Conservation (phyloP, 2,888 invertebrate species). For the Athrips mouffetella region DNA sequence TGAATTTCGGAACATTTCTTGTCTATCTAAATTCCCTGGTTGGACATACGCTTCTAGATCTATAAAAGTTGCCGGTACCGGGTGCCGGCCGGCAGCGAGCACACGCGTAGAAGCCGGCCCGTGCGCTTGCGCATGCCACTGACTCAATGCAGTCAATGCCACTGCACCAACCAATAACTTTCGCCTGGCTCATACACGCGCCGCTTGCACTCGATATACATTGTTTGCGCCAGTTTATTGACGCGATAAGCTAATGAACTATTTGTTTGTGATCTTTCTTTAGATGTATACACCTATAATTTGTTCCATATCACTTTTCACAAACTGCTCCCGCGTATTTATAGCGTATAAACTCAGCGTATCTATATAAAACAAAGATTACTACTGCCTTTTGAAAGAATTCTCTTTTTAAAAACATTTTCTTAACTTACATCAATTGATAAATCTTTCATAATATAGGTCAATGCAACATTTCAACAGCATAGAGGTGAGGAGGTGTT, state of each 20-base stretch:
- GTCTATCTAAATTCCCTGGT: too few relatives aligned
- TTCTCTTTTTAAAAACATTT: too few relatives aligned
- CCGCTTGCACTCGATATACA: slow-evolving; percentile 3
- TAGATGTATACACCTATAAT: too few relatives aligned
- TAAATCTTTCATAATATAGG: slow-evolving; percentile 15
- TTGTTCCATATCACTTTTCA: too few relatives aligned
- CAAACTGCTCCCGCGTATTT: too few relatives aligned
- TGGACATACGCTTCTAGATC: not conserved
- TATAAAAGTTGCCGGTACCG: not conserved
- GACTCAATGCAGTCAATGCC: slow-evolving; percentile 37
- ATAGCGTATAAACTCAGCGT: too few relatives aligned
- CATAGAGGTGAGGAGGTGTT: slow-evolving; percentile 33
- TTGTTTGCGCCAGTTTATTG: slow-evolving; percentile 4
- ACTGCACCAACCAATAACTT: slow-evolving; percentile 35
- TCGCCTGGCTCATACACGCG: slow-evolving; percentile 31
- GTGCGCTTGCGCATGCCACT: slow-evolving; percentile 24
- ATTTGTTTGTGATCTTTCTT: not conserved
- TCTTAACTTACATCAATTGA: too few relatives aligned
- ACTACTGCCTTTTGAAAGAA: too few relatives aligned
- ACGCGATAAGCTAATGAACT: slow-evolving; percentile 1
- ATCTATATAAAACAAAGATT: too few relatives aligned
- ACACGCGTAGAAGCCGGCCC: slow-evolving; percentile 12
- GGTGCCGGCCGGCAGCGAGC: slow-evolving; percentile 3
- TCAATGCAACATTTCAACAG: slow-evolving; percentile 34
- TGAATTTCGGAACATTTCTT: not conserved